phyloP scores from a whole-genome alignment of 1,140 invertebrate genomes.

The Nymphalis io region DNA sequence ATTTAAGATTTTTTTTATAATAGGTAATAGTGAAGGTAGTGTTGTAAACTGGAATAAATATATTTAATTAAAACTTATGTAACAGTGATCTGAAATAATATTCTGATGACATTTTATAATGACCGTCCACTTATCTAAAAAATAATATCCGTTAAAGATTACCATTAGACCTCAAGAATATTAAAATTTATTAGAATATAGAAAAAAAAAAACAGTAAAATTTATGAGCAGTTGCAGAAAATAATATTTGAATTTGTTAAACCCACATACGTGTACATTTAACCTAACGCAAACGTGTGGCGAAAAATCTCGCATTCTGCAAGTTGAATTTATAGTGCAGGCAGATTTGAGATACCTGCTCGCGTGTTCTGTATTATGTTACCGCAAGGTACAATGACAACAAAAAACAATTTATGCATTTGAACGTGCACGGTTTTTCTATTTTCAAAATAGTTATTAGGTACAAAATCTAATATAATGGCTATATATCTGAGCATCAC shows the following conservation, averaged over 20 bases:
- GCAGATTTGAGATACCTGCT: conserved; percentile 7
- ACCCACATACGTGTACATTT: neutral
- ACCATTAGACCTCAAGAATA: too few relatives aligned
- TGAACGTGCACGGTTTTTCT: too few relatives aligned
- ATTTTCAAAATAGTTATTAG: neutral
- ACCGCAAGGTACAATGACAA: neutral
- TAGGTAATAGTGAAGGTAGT: too few relatives aligned
- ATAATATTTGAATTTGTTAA: neutral
- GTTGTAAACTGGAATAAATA: too few relatives aligned
- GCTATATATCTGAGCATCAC: neutral
- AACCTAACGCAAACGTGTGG: neutral
- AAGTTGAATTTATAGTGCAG: neutral
- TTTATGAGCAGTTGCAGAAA: neutral
- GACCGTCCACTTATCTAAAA: too few relatives aligned
- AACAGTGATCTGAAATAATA: too few relatives aligned
- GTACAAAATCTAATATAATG: neutral
- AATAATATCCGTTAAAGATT: too few relatives aligned
- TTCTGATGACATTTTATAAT: too few relatives aligned
- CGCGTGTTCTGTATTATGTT: neutral
- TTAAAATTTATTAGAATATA: neutral
- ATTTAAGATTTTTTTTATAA: too few relatives aligned
- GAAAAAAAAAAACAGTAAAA: neutral
- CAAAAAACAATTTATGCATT: neutral
- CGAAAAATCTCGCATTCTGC: neutral
- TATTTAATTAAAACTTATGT: too few relatives aligned